A percentile compares a stretch with the other conserved stretches of the same genome.
Conservation (phyloP, 2,888 invertebrate species). For the Byasa hedistus region DNA sequence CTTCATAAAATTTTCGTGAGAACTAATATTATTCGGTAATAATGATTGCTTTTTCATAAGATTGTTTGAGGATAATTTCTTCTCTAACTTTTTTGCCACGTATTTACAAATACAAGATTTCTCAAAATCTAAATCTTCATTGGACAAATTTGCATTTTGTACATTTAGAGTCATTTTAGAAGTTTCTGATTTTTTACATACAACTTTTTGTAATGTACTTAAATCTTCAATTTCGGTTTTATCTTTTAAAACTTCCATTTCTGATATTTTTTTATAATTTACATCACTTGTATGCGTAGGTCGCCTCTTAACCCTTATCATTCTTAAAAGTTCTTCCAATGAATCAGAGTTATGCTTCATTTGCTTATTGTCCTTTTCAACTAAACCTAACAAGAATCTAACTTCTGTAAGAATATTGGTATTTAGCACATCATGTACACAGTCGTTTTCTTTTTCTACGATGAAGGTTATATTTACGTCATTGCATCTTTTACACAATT, state of each 20-base stretch:
- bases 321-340: conserved; percentile 10
- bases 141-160: conserved; percentile 3
- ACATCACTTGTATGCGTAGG: not conserved
- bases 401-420: conserved; percentile 38
- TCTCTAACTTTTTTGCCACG: not conserved
- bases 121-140: not conserved
- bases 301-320: not conserved
- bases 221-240: not conserved
- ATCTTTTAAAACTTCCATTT: not conserved
- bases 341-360: not conserved
- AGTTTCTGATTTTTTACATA: not conserved
- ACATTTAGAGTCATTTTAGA: not conserved
- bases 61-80: not conserved
- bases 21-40: not conserved
- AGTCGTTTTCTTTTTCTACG: conserved; percentile 2
- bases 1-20: not conserved
- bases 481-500: conserved; percentile 50
- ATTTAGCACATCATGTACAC: conserved; percentile 32
- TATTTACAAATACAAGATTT: conserved; percentile 15
- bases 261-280: not conserved
- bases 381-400: conserved; percentile 2
- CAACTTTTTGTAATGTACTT: not conserved
- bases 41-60: not conserved
- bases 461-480: conserved; percentile 42
- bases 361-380: conserved; percentile 31